These are phyloP conservation scores for Simalia tracyae DNA, from an alignment of 2,797 vertebrate species.

Conservation along the genomic window DNA sequence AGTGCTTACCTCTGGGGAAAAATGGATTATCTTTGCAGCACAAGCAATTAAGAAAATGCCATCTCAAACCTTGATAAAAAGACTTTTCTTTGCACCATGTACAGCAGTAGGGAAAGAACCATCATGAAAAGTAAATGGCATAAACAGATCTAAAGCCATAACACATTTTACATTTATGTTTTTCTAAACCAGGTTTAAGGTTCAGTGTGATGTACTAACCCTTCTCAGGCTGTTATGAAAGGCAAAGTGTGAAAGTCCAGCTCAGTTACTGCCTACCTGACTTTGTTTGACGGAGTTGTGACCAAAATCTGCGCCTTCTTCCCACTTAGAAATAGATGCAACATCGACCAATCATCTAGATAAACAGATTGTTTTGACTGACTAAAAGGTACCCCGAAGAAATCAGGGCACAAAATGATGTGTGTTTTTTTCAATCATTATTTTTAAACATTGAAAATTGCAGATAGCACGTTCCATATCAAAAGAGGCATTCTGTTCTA, in stretches of 20 bases:
- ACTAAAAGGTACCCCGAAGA: not conserved
- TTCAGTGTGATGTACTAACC: not conserved
- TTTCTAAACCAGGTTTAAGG: not conserved
- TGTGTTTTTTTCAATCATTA: not conserved
- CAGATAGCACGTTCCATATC: not conserved
- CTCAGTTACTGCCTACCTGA: not conserved
- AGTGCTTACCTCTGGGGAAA: not conserved
- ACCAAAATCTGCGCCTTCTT: not conserved
- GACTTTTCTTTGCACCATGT: slow-evolving; percentile 41
- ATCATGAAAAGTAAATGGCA: not conserved
- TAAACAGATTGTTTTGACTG: not conserved
- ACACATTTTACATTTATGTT: not conserved
- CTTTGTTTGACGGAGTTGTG: not conserved
- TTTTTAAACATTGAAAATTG: not conserved
- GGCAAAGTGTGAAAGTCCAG: not conserved
- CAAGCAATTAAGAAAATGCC: slow-evolving; percentile 43
- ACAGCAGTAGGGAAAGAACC: slow-evolving; percentile 20
- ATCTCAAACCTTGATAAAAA: slow-evolving; percentile 48
- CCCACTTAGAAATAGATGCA: not conserved
- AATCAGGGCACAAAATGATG: not conserved
- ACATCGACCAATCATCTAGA: not conserved
- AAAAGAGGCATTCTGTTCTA: not conserved
- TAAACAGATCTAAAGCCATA: slow-evolving; percentile 6
- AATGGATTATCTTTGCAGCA: slow-evolving; percentile 25
- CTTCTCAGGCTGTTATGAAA: not conserved